Evolutionary conservation across 1,140 invertebrate species (phyloP), one percentile per base, ranked within the genome.

Genomic region (Papilio polyxenes): DNA sequence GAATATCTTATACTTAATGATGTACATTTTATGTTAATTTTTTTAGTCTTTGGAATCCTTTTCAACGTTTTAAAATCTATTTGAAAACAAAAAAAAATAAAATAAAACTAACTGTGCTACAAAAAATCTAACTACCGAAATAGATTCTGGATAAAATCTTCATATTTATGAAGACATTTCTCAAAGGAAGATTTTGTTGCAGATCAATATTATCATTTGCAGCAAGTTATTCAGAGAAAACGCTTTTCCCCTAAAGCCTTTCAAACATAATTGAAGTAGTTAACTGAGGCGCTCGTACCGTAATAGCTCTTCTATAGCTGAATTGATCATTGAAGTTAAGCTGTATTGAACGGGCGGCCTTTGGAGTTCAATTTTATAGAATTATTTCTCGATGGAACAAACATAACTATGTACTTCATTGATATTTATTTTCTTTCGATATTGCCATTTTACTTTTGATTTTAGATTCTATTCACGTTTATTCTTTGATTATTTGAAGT

Each of bases 251-350:
- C 48, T 23, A 77, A 56, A 77, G 49, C 44, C 44, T 77, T 49
- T 53, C 49, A 31, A 75, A 77, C 75, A 77, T 77, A 77, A 77
- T 77, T 77, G 75, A 77, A 53, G 75, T 77, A 77, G 75, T 77
- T 77, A 77, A 51, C 49, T 51, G 49, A 77, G 44, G 48, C 75
- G 75, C 75, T 77, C 48, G 75, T 53, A 53, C 44, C 44, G 44
- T 77, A 53, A 77, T 77, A 77, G 75, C 75, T 48, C 20, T 53
- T 77, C 48, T 48, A 77, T 77, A 77, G 75, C 23, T 77, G 49
- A 51, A 77, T 77, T 77, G 49, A 77, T 77, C n/a, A 77, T 51
- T 49, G 49, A 77, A 77, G 48, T 51, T 77, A 77, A 77, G 49
- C 75, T 53, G 48, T 77, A 77, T 77, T 77, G 75, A 31, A 53